Percentiles rank a stretch among this genome's conserved stretches.
Conservation (phyloP, 2,113 vertebrate species). For the Ictalurus furcatus region DNA sequence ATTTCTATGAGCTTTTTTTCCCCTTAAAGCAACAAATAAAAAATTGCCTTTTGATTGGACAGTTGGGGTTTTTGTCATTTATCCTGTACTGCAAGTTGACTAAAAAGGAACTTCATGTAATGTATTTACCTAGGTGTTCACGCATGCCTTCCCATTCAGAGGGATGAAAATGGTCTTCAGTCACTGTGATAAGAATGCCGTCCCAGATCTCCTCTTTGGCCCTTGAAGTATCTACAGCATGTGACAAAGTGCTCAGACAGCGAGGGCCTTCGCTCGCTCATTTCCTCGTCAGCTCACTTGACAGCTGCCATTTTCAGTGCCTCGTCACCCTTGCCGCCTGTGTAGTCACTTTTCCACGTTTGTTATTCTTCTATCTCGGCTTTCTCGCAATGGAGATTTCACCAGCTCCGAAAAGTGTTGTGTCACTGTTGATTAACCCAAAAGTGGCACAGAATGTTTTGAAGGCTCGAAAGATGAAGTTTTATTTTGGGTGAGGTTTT, state of each 20-base stretch:
- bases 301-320: slow-evolving; percentile 76
- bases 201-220: slow-evolving; percentile 62
- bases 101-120: not conserved
- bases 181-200: slow-evolving; percentile 74
- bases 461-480: slow-evolving; percentile 23
- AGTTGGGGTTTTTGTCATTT: not conserved
- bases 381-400: slow-evolving; percentile 53
- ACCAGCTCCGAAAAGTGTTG: slow-evolving; percentile 46
- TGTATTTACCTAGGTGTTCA: slow-evolving; percentile 63
- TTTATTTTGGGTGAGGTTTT: slow-evolving; percentile 11
- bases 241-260: slow-evolving; percentile 70
- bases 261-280: slow-evolving; percentile 42
- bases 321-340: slow-evolving; percentile 53
- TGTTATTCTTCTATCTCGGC: slow-evolving; percentile 56
- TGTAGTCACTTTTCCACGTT: slow-evolving; percentile 51
- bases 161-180: slow-evolving; percentile 64
- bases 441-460: slow-evolving; percentile 20
- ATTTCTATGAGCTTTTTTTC: not conserved
- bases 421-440: slow-evolving; percentile 59
- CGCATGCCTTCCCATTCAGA: slow-evolving; percentile 61
- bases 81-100: not conserved
- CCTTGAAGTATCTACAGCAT: slow-evolving; percentile 63
- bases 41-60: not conserved
- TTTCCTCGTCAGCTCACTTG: slow-evolving; percentile 66
- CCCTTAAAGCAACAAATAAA: not conserved